phyloP scores from a whole-genome alignment of 2,113 vertebrate genomes.

The Machaerirhynchus nigripectus region DNA sequence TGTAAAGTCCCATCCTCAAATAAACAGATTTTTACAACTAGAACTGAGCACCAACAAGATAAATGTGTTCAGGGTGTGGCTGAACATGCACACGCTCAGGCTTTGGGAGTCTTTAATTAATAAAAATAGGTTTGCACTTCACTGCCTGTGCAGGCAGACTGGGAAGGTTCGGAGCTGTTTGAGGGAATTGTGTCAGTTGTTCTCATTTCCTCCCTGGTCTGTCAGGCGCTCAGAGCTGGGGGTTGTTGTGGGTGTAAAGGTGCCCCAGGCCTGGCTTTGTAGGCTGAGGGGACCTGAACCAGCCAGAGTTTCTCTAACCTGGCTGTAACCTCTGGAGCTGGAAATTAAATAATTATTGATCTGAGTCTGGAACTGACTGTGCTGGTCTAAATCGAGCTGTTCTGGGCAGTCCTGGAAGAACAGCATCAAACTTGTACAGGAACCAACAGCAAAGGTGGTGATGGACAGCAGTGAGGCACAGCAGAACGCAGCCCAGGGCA shows the following conservation, averaged over 20 bases:
- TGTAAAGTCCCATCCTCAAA: neutral
- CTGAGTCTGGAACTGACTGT: neutral
- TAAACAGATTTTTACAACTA: neutral
- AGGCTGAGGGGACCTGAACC: neutral
- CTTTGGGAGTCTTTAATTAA: neutral
- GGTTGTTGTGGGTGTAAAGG: fast-evolving
- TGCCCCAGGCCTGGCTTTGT: neutral
- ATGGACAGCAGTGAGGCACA: neutral
- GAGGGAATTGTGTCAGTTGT: neutral
- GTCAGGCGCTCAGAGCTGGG: neutral
- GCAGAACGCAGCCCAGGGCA: fast-evolving
- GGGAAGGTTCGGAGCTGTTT: neutral
- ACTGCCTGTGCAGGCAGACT: neutral
- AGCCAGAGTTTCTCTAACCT: neutral
- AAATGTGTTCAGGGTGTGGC: neutral
- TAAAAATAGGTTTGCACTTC: neutral
- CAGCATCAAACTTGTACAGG: neutral
- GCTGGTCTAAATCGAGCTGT: neutral
- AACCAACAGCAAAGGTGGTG: neutral
- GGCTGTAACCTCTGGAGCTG: neutral
- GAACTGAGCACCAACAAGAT: neutral
- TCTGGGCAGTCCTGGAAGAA: neutral
- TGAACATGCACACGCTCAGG: fast-evolving
- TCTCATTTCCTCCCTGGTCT: neutral
- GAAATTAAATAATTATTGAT: neutral